A percentile compares a stretch with the other conserved stretches of the same genome.
Evolutionary conservation across 2,113 vertebrate species (phyloP).

Genomic region (Zosterops lateralis): DNA sequence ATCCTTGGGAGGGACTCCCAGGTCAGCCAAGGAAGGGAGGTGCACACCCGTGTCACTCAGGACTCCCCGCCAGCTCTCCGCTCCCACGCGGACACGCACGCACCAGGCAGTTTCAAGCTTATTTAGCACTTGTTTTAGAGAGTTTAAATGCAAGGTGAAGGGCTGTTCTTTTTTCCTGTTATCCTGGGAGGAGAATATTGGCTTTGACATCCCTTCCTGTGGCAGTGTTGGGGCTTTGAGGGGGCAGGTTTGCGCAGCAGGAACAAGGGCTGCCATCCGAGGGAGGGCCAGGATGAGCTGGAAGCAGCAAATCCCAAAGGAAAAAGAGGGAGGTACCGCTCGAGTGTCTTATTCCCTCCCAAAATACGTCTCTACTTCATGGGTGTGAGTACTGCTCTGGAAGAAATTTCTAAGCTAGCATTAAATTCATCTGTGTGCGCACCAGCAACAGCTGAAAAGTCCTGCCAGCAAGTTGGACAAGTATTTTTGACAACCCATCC

Average conservation of each 20-base stretch:
- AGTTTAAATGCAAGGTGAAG: neutral
- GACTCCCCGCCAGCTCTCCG: neutral
- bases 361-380: neutral
- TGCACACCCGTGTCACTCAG: neutral
- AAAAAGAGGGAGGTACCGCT: neutral
- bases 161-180: neutral
- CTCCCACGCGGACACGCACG: rapidly evolving
- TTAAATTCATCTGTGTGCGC: neutral
- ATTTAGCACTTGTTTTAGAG: neutral
- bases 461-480: neutral
- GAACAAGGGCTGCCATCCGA: neutral
- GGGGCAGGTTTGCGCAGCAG: neutral
- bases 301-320: neutral
- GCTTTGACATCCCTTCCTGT: neutral
- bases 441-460: neutral
- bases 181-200: neutral
- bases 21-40: conserved; percentile 29
- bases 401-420: neutral
- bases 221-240: neutral
- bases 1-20: neutral
- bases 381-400: neutral
- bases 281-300: neutral
- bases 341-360: neutral
- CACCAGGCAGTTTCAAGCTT: neutral
- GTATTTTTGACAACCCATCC: neutral